Evolutionary conservation across 2,888 invertebrate genomes (phyloP).

Genomic region (Diarsia dahlii): DNA sequence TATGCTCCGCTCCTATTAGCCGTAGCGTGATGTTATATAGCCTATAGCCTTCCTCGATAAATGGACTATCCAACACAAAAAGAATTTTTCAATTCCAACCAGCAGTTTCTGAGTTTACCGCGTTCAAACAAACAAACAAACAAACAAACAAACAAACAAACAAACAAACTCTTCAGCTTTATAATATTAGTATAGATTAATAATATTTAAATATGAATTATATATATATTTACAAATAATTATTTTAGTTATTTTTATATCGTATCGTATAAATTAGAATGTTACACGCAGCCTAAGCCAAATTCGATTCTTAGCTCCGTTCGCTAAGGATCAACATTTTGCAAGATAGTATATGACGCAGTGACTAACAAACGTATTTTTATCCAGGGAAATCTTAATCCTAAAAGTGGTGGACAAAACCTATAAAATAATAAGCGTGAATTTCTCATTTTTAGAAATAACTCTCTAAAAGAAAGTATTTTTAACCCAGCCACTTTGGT

Average conservation of each 20-base stretch:
- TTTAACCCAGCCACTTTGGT: constrained; percentile 1
- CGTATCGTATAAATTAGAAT: neutral
- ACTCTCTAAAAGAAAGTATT: neutral
- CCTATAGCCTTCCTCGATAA: too few relatives aligned
- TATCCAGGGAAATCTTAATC: neutral
- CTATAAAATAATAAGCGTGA: neutral
- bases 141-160: too few relatives aligned
- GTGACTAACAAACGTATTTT: neutral
- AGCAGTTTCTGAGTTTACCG: too few relatives aligned
- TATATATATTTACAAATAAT: neutral
- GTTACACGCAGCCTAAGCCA: neutral
- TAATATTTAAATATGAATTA: too few relatives aligned
- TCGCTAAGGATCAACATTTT: neutral
- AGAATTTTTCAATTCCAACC: too few relatives aligned
- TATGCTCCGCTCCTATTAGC: too few relatives aligned
- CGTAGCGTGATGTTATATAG: too few relatives aligned
- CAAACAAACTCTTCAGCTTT: too few relatives aligned
- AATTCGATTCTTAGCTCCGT: too few relatives aligned
- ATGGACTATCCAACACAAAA: too few relatives aligned
- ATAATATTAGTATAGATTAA: too few relatives aligned
- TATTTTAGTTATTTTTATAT: neutral
- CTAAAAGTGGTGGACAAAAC: neutral
- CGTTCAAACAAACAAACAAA: too few relatives aligned
- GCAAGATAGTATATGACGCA: neutral
- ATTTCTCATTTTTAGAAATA: neutral